These are phyloP conservation scores for Teleiodes luculella DNA, from an alignment of 2,888 invertebrate genomes.

Conservation along the genomic window DNA sequence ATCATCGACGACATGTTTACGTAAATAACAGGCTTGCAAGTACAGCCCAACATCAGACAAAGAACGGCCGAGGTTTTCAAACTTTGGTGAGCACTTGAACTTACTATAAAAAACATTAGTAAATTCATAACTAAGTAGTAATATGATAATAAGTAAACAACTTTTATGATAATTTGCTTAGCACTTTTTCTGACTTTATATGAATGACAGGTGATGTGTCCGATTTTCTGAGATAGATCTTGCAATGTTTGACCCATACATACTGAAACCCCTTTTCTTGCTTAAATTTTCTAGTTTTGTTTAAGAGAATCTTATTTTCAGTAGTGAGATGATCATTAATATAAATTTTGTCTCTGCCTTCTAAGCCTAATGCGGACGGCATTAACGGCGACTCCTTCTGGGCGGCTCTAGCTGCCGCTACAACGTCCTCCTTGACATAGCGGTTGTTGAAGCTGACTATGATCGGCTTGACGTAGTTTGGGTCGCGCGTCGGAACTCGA, in stretches of 20 bases:
- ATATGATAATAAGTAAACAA: too few relatives aligned
- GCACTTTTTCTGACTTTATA: too few relatives aligned
- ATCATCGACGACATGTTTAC: too few relatives aligned
- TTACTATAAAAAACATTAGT: too few relatives aligned
- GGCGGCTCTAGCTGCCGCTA: background rate
- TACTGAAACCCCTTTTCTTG: background rate
- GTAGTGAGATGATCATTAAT: background rate
- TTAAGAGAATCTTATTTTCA: background rate
- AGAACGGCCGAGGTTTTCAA: too few relatives aligned
- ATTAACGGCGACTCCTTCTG: background rate
- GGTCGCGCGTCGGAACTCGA: background rate
- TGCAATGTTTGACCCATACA: background rate
- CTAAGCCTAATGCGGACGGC: background rate
- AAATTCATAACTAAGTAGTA: too few relatives aligned
- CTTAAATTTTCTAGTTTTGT: background rate
- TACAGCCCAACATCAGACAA: too few relatives aligned
- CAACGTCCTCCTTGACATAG: background rate
- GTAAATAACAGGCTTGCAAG: too few relatives aligned
- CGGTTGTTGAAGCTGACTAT: background rate
- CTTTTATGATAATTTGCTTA: background rate
- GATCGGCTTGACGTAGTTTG: background rate
- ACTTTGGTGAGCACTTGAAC: too few relatives aligned
- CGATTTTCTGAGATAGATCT: background rate
- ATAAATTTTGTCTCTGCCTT: background rate
- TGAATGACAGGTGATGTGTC: background rate